A percentile compares a stretch with the other conserved stretches of the same genome.
Conservation (phyloP, 2,888 invertebrate species). For the Plusia festucae region DNA sequence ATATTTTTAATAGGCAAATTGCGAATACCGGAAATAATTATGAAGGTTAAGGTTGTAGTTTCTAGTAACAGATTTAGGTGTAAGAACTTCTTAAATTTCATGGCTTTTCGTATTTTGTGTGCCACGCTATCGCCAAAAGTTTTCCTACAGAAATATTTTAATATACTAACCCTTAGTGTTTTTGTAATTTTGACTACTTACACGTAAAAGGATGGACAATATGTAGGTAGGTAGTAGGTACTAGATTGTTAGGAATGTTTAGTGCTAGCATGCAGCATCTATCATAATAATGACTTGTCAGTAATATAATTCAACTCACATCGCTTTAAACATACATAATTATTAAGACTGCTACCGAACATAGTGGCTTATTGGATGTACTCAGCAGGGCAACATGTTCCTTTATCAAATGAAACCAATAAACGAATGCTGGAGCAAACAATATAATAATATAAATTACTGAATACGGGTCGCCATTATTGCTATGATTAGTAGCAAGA, state of each 20-base stretch:
- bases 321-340: not conserved
- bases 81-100: too few species aligned
- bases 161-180: too few species aligned
- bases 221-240: too few species aligned
- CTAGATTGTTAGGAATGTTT: not conserved
- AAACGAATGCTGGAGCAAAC: constrained; percentile 21
- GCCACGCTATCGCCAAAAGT: too few species aligned
- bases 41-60: too few species aligned
- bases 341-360: not conserved
- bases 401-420: constrained; percentile 10
- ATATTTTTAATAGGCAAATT: too few species aligned
- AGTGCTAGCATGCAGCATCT: not conserved
- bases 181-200: too few species aligned
- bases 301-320: constrained; percentile 1
- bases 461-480: constrained; percentile 45
- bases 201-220: too few species aligned
- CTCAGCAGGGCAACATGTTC: constrained; percentile 1
- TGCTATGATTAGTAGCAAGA: constrained; percentile 51
- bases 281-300: not conserved
- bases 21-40: too few species aligned
- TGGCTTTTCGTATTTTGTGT: too few species aligned
- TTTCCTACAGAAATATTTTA: too few species aligned
- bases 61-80: too few species aligned
- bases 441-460: constrained; percentile 33
- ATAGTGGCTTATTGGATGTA: not conserved